A percentile compares a stretch with the other conserved stretches of the same genome.
These are phyloP conservation scores for Pterostichus madidus DNA, from an alignment of 2,888 invertebrate species.

Conservation along the genomic window DNA sequence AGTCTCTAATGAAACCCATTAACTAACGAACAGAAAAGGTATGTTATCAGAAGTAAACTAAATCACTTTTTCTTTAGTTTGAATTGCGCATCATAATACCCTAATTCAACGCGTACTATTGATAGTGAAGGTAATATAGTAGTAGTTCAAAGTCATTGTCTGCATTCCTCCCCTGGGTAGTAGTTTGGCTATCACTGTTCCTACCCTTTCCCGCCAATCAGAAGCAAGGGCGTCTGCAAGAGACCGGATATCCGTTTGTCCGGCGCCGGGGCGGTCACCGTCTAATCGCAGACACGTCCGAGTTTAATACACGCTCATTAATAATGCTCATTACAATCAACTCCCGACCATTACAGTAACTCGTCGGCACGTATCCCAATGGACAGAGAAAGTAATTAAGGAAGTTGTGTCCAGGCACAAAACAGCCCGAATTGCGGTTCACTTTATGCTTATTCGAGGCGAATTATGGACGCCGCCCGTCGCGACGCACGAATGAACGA, in stretches of 20 bases:
- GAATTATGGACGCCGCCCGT: conserved; percentile 44
- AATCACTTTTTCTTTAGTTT: too few relatives aligned
- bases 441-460: conserved; percentile 63
- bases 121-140: conserved; percentile 2
- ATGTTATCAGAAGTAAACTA: too few relatives aligned
- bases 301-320: conserved; percentile 66
- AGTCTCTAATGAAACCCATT: too few relatives aligned
- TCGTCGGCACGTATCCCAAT: conserved; percentile 63
- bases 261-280: conserved; percentile 31
- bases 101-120: neutral
- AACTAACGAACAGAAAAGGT: too few relatives aligned
- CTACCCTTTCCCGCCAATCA: conserved; percentile 13
- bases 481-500: too few relatives aligned
- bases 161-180: neutral
- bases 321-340: conserved; percentile 67
- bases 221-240: too few relatives aligned
- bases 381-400: conserved; percentile 66
- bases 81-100: too few relatives aligned
- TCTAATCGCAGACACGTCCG: conserved; percentile 63
- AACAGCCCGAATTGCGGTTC: conserved; percentile 53
- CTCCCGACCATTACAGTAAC: conserved; percentile 60
- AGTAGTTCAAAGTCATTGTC: neutral
- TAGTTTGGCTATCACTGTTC: conserved; percentile 32
- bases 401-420: conserved; percentile 60
- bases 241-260: conserved; percentile 20